Evolutionary conservation across 2,113 vertebrate species (phyloP), one percentile per base, ranked within the genome.

Genomic region (Microtus ochrogaster): DNA sequence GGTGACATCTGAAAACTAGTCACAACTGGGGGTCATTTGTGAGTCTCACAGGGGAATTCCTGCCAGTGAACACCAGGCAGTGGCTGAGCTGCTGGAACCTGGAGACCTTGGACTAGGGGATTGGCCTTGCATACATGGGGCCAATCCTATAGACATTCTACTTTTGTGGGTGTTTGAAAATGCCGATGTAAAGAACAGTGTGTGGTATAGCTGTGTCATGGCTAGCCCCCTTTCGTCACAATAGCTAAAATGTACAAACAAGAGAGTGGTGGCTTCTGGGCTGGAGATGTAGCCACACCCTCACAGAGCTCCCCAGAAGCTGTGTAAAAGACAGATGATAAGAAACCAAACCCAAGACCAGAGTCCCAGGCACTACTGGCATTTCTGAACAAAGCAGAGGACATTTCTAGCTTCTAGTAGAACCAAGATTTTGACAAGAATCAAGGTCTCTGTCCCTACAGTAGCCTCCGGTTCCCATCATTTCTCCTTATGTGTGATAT

Each of bases 1-100:
- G 82, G 95, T 78, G 73, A 94, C 89, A 97, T 94, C 63, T 89
- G 82, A 97, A 92, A 89, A 65, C 84, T 61, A 22, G 70, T 94
- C 92, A 88, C 72, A 61, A n/a, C 70, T 70, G 58, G 55, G 49
- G 44, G 47, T 88, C 84, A 78, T 73, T 78, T 79, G 72, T 52
- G 85, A 83, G 95, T 81, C 66, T 73, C 30, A 28, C 44, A 79
- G 85, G 91, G 76, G 95, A 86, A 92, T 95, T 94, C 88, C 85
- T 36, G 5, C n/a, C 39, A 83, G 36, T 5, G 33, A 58, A 90
- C 65, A 81, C 72, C 33, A 85, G 74, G n/a, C 33, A 85, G 70
- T 28, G 33, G 90, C 28, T 58, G 13, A 39, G 52, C 26, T n/a
- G 66, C 47, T 73, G 85, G 47, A 81, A 76, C 63, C 81, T 47